Conservation (phyloP, 2,113 vertebrate species). For the Orcinus orca region DNA sequence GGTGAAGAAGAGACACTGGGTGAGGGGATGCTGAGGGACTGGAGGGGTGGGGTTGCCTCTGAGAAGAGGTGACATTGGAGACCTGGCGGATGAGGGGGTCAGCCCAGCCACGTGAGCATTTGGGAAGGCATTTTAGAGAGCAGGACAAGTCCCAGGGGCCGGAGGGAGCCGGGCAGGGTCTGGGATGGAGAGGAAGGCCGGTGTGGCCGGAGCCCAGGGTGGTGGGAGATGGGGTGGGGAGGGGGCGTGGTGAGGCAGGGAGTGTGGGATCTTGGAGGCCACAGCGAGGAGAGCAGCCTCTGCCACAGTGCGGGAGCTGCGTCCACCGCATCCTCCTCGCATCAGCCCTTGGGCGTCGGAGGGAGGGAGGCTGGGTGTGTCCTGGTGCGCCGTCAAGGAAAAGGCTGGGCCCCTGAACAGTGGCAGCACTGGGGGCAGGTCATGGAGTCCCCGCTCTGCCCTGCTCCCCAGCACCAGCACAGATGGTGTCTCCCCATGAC, state of each 20-base stretch:
- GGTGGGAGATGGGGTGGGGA: not conserved
- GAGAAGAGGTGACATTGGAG: not conserved
- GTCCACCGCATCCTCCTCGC: not conserved
- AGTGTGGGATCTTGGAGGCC: not conserved
- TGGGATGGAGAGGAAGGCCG: not conserved
- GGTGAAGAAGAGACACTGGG: accelerated
- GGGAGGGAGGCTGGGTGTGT: not conserved
- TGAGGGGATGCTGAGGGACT: not conserved
- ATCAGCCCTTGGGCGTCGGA: accelerated
- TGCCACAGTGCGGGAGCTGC: not conserved
- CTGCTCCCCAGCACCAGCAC: not conserved
- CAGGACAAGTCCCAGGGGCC: not conserved
- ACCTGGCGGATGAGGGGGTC: not conserved
- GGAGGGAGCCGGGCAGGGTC: not conserved
- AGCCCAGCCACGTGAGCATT: not conserved
- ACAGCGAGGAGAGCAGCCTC: not conserved
- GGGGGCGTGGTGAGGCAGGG: accelerated
- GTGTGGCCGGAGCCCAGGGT: not conserved
- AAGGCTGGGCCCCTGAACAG: not conserved
- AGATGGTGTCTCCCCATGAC: not conserved
- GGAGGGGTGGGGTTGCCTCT: not conserved
- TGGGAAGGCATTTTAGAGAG: not conserved
- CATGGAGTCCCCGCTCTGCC: not conserved
- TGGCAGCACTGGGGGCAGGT: not conserved
- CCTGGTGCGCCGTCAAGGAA: not conserved